These are phyloP conservation scores for Scylla paramamosain DNA, from an alignment of 1,140 invertebrate species.

Conservation along the genomic window DNA sequence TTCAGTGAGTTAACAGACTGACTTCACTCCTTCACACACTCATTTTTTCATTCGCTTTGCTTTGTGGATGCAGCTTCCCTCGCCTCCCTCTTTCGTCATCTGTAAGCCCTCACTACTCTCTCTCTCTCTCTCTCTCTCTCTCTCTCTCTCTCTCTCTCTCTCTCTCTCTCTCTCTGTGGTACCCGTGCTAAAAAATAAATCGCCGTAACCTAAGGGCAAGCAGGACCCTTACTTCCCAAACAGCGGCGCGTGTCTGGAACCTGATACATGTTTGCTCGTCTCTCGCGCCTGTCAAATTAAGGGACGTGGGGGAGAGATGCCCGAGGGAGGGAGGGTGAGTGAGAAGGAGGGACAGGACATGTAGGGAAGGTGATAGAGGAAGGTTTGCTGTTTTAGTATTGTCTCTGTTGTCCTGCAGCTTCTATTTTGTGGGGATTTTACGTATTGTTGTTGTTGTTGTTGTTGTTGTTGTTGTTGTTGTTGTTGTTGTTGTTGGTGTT, in stretches of 20 bases:
- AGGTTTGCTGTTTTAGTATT: not conserved
- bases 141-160: not conserved
- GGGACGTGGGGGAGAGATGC: not conserved
- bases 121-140: slow-evolving; percentile 27
- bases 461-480: too few species aligned
- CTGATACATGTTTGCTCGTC: slow-evolving; percentile 47
- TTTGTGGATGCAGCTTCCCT: not conserved
- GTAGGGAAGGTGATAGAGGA: not conserved
- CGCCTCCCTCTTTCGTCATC: not conserved
- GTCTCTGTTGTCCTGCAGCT: too few species aligned
- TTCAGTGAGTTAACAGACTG: too few species aligned
- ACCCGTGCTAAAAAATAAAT: not conserved
- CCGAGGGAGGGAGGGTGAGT: not conserved
- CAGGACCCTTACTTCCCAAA: not conserved
- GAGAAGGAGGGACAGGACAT: not conserved
- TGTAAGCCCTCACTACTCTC: not conserved
- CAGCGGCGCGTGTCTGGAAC: not conserved
- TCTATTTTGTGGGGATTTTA: too few species aligned
- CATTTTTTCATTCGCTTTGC: not conserved
- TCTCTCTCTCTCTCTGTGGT: not conserved
- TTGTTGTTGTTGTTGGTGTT: too few species aligned
- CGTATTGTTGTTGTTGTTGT: too few species aligned
- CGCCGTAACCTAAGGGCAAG: not conserved
- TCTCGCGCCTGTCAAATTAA: slow-evolving; percentile 50
- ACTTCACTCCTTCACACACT: not conserved